Evolutionary conservation across 1,140 invertebrate genomes (phyloP).

Genomic region (Orius insidiosus): DNA sequence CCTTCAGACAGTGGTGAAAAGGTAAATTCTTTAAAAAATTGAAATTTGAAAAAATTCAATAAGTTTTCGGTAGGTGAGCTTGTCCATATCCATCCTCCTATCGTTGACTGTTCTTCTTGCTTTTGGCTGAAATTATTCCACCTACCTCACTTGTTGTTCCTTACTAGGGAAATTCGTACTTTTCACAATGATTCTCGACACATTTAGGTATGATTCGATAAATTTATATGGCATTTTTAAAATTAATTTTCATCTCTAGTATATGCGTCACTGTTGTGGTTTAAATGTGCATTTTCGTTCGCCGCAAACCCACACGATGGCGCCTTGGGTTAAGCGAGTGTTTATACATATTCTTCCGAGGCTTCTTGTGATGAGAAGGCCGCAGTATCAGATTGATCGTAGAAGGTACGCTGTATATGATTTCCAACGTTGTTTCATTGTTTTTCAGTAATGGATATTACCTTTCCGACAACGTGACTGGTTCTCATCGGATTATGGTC

Average conservation of each 20-base stretch:
- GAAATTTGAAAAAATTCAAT: neutral
- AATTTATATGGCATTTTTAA: conserved; percentile 2
- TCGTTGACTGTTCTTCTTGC: conserved; percentile 98
- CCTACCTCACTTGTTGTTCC: conserved; percentile 94
- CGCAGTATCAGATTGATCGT: conserved; percentile 62
- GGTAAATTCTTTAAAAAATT: conserved; percentile 37
- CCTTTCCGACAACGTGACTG: conserved; percentile 19
- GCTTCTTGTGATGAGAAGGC: conserved; percentile 63
- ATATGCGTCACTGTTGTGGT: conserved; percentile 97
- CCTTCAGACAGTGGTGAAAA: conserved; percentile 98
- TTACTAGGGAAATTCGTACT: conserved; percentile 97
- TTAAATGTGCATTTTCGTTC: conserved; percentile 91
- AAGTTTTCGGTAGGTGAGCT: conserved; percentile 47
- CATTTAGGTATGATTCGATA: conserved; percentile 55
- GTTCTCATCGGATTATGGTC: conserved; percentile 44
- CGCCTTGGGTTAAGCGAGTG: conserved; percentile 78
- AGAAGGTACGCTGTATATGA: conserved; percentile 33
- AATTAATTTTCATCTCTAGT: conserved; percentile 30
- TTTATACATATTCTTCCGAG: conserved; percentile 82
- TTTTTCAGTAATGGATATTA: conserved; percentile 5
- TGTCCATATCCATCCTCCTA: conserved; percentile 96
- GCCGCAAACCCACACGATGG: conserved; percentile 87
- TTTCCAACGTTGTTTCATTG: neutral
- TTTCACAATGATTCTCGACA: conserved; percentile 98
- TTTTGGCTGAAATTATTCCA: conserved; percentile 95